Percentiles rank a stretch among this genome's conserved stretches.
phyloP scores from a whole-genome alignment of 1,140 invertebrate genomes.

The Drosophila kurseongensis region DNA sequence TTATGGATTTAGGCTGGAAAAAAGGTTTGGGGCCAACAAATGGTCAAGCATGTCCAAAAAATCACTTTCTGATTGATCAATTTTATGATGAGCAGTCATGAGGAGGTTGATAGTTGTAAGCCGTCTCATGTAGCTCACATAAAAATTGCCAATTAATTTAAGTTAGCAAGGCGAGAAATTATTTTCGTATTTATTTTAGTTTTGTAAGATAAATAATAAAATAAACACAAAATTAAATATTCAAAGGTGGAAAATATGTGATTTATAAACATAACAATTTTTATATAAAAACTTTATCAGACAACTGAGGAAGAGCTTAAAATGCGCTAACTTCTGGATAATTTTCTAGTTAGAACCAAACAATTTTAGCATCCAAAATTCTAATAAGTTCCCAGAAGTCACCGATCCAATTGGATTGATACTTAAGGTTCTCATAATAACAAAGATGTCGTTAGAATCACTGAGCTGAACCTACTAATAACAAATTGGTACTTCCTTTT shows the following conservation, averaged over 20 bases:
- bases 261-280: no score
- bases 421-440: not conserved
- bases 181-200: no score
- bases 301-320: no score
- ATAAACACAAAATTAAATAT: no score
- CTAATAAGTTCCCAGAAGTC: not conserved
- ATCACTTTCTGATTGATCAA: constrained; percentile 3
- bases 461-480: not conserved
- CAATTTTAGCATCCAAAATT: not conserved
- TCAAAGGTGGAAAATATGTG: no score
- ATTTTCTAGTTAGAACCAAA: not conserved
- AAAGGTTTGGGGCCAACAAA: constrained; percentile 18
- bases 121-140: no score
- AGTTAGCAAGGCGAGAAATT: no score
- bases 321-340: no score
- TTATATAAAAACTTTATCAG: no score
- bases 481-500: not conserved
- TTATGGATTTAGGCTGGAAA: constrained; percentile 52
- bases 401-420: not conserved
- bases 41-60: constrained; percentile 49
- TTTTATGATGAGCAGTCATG: not conserved
- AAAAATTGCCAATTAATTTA: no score
- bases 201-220: no score
- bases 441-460: constrained; percentile 5
- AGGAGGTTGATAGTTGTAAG: not conserved